Evolutionary conservation across 2,888 invertebrate genomes (phyloP), one percentile per base, ranked within the genome.

Genomic region (Agrotis segetum): DNA sequence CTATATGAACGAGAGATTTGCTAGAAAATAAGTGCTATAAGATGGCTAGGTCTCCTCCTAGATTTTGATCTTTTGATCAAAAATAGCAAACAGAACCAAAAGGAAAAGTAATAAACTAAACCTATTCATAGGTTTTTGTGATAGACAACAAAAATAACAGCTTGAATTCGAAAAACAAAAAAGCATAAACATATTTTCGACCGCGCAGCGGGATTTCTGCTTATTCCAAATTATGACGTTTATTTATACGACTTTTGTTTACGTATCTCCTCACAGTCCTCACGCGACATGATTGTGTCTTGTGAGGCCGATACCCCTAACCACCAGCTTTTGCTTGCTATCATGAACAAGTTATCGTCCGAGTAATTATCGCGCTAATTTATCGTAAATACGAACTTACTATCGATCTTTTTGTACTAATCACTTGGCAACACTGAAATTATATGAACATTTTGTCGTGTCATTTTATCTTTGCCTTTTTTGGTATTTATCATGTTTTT

Each of bases 311-410:
- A 65, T 75, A 58, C 24, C 52, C 52, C 44, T 49, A 24, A 44
- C 61, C 29, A 72, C 46, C n/a, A 56, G 34, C 40, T 40, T 63
- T 21, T 21, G 52, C 52, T 65, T n/a, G 55, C 49, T 73, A 77
- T 77, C 77, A 34, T 21, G 19, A 21, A 34, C n/a, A 49, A 68
- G 56, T 62, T 77, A 77, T 65, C 77, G 13, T 24, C 13, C 21
- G 6, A 47, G 29, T 44, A 29, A 47, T 65, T 76, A 75, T 61
- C 64, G 5, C 13, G n/a, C 17, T 49, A 61, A 73, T 73, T 73
- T 62, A 77, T 77, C 77, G 56, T 73, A 64, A 77, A 65, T 68
- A 62, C 64, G 49, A 59, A 62, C 53, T 63, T 46, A 55, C 29
- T 56, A 67, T 67, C 46, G 58, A 64, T 77, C 40, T 60, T 77